Conservation (phyloP, 2,888 invertebrate genomes). For the Drosophila ustulata region DNA sequence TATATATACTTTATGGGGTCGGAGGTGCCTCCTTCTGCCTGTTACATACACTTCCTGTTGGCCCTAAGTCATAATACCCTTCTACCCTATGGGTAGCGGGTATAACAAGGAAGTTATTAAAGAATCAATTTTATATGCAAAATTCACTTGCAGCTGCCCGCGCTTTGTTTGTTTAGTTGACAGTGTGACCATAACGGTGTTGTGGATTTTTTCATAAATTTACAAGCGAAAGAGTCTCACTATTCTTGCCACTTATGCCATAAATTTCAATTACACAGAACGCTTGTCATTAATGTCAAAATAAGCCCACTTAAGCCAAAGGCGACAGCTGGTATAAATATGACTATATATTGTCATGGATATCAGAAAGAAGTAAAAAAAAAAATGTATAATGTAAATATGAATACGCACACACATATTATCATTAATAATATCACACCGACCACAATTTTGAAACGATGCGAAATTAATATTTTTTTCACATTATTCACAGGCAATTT, state of each 20-base stretch:
- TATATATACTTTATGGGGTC: no score
- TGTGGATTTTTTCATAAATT: constrained; percentile 54
- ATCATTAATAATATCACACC: constrained; percentile 49
- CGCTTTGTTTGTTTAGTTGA: no score
- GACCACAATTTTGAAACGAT: constrained; percentile 67
- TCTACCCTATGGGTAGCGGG: no score
- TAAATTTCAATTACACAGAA: constrained; percentile 53
- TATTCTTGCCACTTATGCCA: constrained; percentile 32
- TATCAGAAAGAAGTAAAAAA: constrained; percentile 1
- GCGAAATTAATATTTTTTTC: constrained; percentile 53
- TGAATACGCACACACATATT: constrained; percentile 20
- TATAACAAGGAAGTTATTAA: no score
- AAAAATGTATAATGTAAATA: constrained; percentile 26
- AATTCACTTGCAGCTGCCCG: no score
- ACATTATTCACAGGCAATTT: constrained; percentile 75
- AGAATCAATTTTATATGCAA: no score
- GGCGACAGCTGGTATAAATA: constrained; percentile 55
- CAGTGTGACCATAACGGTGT: no score
- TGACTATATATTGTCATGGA: constrained; percentile 16
- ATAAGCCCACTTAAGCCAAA: constrained; percentile 46
- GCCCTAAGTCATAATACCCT: no score
- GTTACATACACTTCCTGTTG: no score
- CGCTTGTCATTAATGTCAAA: constrained; percentile 47
- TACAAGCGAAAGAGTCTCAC: constrained; percentile 39
- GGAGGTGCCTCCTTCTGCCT: no score